A percentile compares a stretch with the other conserved stretches of the same genome.
These are phyloP conservation scores for Acanthis flammea DNA, from an alignment of 2,797 vertebrate genomes.

Conservation along the genomic window DNA sequence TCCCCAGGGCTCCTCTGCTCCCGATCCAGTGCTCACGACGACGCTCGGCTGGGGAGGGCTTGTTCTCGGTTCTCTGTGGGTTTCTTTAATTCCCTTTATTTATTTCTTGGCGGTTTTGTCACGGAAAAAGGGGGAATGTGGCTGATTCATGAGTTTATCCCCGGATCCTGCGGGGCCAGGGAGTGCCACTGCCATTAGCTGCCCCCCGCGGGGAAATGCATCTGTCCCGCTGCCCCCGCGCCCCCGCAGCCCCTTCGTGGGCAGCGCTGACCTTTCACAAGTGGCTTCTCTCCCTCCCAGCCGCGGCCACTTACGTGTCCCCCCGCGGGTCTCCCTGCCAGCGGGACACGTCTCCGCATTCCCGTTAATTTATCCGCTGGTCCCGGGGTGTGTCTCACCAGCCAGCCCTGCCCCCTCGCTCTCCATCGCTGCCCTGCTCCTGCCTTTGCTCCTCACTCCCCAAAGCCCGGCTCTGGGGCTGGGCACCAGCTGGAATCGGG, in stretches of 20 bases:
- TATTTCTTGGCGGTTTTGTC: not conserved
- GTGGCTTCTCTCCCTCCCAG: conserved; percentile 15
- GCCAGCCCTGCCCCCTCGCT: not conserved
- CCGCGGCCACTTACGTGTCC: not conserved
- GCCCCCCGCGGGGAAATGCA: not conserved
- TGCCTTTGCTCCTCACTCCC: fast-evolving
- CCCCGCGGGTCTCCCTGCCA: not conserved
- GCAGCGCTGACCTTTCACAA: conserved; percentile 29
- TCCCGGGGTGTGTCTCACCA: not conserved
- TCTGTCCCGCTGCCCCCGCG: not conserved
- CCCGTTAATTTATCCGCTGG: not conserved
- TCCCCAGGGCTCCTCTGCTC: not conserved
- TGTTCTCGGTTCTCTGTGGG: not conserved
- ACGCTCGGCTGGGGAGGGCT: not conserved
- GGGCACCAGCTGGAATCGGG: not conserved
- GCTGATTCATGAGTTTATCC: not conserved
- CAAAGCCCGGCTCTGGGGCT: fast-evolving
- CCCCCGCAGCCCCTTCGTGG: not conserved
- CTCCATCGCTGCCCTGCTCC: fast-evolving
- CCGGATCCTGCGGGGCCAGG: not conserved
- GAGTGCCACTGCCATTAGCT: not conserved
- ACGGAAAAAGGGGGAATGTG: not conserved
- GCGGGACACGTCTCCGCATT: not conserved
- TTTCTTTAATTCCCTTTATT: not conserved
- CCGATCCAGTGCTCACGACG: not conserved